Evolutionary conservation across 2,888 invertebrate species (phyloP).

Genomic region (Scaptomyza caliginosa): DNA sequence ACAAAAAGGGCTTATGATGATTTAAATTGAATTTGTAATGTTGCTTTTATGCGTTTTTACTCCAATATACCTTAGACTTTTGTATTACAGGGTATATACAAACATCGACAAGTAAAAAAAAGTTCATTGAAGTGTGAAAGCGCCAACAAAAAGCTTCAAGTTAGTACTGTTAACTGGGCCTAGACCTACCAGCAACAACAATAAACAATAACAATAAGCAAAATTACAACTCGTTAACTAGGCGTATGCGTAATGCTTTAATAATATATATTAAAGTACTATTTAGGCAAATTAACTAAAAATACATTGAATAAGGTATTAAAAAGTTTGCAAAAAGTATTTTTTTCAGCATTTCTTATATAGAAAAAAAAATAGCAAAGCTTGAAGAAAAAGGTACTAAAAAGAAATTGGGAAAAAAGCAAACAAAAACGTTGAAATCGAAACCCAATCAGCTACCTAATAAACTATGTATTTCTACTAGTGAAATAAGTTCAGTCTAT

Average conservation of each 20-base stretch:
- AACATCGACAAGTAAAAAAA: background rate
- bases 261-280: too few species aligned
- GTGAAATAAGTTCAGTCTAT: too few species aligned
- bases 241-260: conserved; percentile 9
- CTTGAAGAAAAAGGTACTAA: conserved; percentile 37
- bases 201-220: conserved; percentile 13
- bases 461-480: too few species aligned
- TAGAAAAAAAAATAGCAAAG: conserved; percentile 57
- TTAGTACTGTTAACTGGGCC: conserved; percentile 11
- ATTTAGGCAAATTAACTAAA: too few species aligned
- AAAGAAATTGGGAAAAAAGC: conserved; percentile 19
- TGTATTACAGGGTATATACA: conserved; percentile 1
- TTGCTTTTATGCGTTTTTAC: too few species aligned
- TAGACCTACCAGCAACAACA: conserved; percentile 4
- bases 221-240: conserved; percentile 15
- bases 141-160: conserved; percentile 32
- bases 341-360: too few species aligned
- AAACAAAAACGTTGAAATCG: conserved; percentile 3
- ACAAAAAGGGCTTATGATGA: conserved; percentile 17
- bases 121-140: conserved; percentile 35
- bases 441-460: background rate
- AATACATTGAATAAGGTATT: too few species aligned
- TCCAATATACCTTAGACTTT: background rate
- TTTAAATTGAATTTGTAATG: background rate
- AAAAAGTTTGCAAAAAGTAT: too few species aligned